A percentile compares a stretch with the other conserved stretches of the same genome.
These are phyloP conservation scores for Neotragus moschatus DNA, from an alignment of 2,113 vertebrate genomes.

Conservation along the genomic window DNA sequence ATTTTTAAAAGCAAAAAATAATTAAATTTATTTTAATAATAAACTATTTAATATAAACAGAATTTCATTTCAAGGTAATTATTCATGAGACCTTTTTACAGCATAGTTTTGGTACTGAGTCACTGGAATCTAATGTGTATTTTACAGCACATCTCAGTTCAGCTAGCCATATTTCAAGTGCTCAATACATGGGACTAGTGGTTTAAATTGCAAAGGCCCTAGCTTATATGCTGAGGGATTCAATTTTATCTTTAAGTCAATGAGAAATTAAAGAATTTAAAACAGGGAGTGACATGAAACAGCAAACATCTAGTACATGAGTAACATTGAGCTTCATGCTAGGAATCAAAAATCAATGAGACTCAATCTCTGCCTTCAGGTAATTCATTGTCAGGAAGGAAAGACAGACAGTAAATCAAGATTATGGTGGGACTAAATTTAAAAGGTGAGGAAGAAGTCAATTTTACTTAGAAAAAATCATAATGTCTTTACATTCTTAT, in stretches of 20 bases:
- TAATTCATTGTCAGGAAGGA: not conserved
- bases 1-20: not conserved
- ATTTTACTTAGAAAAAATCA: not conserved
- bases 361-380: not conserved
- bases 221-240: not conserved
- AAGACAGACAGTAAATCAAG: not conserved
- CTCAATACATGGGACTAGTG: not conserved
- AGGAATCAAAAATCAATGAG: not conserved
- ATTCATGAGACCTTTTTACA: not conserved
- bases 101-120: not conserved
- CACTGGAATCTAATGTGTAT: not conserved
- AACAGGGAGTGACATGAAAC: not conserved
- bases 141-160: not conserved
- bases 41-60: not conserved
- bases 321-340: not conserved
- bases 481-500: not conserved
- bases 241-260: not conserved
- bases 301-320: not conserved
- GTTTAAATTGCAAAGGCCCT: not conserved
- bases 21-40: not conserved
- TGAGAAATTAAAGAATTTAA: slow-evolving; percentile 17
- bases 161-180: not conserved
- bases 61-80: not conserved
- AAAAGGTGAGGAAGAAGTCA: not conserved
- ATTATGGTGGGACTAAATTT: not conserved